Evolutionary conservation across 2,113 vertebrate genomes (phyloP).

Genomic region (Charadrius vociferus): DNA sequence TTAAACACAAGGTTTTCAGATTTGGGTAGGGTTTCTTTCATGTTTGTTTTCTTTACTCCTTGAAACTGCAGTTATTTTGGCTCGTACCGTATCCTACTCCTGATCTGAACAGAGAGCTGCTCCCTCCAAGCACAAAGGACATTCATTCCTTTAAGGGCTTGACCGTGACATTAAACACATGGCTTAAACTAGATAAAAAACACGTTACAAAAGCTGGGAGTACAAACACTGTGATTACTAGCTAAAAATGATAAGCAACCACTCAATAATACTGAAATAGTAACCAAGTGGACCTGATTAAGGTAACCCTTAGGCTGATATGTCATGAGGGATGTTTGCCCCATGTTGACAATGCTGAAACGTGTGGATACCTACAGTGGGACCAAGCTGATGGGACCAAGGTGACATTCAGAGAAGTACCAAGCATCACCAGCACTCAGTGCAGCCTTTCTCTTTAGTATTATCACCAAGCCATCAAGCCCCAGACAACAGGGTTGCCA

Average conservation of each 20-base stretch:
- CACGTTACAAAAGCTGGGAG: not conserved
- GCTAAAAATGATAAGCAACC: not conserved
- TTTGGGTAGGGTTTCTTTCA: not conserved
- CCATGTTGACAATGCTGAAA: not conserved
- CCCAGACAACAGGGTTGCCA: not conserved
- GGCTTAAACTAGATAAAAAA: not conserved
- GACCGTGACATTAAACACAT: not conserved
- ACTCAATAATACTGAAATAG: not conserved
- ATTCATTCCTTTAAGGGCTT: not conserved
- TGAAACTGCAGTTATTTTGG: not conserved
- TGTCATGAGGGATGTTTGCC: not conserved
- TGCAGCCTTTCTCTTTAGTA: not conserved
- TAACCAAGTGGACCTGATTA: not conserved
- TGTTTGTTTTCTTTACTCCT: not conserved
- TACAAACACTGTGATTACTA: not conserved
- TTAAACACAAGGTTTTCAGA: not conserved
- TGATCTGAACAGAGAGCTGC: not conserved
- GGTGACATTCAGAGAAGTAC: not conserved
- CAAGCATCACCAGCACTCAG: not conserved
- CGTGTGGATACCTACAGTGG: not conserved
- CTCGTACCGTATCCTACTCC: not conserved
- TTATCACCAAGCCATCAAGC: not conserved
- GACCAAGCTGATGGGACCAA: not conserved
- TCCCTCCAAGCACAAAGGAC: not conserved
- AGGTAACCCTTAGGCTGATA: not conserved